phyloP scores from a whole-genome alignment of 2,888 invertebrate genomes.

The Aporophyla nigra region DNA sequence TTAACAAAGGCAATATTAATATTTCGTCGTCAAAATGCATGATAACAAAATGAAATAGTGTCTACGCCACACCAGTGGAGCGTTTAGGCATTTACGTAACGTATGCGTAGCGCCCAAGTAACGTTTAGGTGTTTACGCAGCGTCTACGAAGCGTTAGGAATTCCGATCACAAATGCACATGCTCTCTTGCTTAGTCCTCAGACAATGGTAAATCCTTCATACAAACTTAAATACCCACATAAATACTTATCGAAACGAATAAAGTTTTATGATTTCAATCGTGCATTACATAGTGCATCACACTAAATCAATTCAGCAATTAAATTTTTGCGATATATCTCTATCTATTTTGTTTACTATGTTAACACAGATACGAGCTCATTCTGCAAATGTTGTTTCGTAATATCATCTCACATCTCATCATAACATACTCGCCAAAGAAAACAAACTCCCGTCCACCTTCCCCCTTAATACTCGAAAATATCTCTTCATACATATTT shows the following conservation, averaged over 20 bases:
- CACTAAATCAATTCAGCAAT: slow-evolving; percentile 22
- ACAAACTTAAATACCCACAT: neutral
- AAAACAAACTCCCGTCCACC: slow-evolving; percentile 66
- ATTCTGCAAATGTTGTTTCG: slow-evolving; percentile 54
- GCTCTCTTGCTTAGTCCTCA: neutral
- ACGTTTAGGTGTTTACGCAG: neutral
- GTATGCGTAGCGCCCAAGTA: neutral
- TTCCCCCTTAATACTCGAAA: slow-evolving; percentile 73
- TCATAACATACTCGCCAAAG: slow-evolving; percentile 60
- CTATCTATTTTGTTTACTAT: slow-evolving; percentile 50
- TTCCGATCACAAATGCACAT: too few relatives aligned
- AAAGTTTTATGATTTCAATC: slow-evolving; percentile 5
- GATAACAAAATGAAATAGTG: neutral
- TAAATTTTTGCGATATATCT: slow-evolving; percentile 30
- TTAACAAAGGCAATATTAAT: neutral
- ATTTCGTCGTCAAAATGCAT: neutral
- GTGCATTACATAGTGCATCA: too few relatives aligned
- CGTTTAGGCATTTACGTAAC: neutral
- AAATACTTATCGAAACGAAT: neutral
- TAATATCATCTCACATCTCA: slow-evolving; percentile 62
- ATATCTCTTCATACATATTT: slow-evolving; percentile 80
- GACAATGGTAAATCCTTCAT: neutral
- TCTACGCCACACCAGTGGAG: neutral
- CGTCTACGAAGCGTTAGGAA: too few relatives aligned
- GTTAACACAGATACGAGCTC: slow-evolving; percentile 44